These are phyloP conservation scores for Drosophila nigricruria DNA, from an alignment of 2,888 invertebrate genomes.

Conservation along the genomic window DNA sequence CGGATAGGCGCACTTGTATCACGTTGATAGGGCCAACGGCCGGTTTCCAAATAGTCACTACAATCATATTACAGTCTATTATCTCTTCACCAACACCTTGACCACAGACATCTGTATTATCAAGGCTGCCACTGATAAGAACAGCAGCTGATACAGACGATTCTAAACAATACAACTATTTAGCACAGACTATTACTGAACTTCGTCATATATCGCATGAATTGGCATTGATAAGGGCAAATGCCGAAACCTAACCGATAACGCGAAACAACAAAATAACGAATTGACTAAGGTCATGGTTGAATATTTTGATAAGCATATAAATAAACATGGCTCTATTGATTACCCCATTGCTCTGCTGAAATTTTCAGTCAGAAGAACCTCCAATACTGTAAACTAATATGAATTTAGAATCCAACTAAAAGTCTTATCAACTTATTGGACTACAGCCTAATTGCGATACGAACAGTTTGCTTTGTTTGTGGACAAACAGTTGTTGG, in stretches of 20 bases:
- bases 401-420: background rate
- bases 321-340: background rate
- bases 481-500: background rate
- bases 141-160: constrained; percentile 3
- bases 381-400: background rate
- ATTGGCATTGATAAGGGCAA: constrained; percentile 22
- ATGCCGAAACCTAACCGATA: constrained; percentile 19
- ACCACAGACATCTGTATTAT: constrained; percentile 80
- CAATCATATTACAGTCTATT: constrained; percentile 73
- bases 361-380: fast-evolving
- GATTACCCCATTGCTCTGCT: too few species aligned
- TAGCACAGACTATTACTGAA: constrained; percentile 4
- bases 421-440: background rate
- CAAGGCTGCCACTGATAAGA: constrained; percentile 20
- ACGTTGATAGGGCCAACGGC: too few species aligned
- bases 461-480: background rate
- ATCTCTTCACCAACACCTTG: constrained; percentile 77
- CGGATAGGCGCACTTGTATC: too few species aligned
- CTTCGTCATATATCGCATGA: background rate
- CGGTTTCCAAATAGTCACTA: background rate
- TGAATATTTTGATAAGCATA: background rate
- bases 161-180: background rate
- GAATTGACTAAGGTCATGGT: constrained; percentile 28
- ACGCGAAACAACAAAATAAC: background rate
- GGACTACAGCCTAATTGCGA: background rate